These are phyloP conservation scores for Dicentrarchus labrax DNA, from an alignment of 2,113 vertebrate genomes.

Conservation along the genomic window DNA sequence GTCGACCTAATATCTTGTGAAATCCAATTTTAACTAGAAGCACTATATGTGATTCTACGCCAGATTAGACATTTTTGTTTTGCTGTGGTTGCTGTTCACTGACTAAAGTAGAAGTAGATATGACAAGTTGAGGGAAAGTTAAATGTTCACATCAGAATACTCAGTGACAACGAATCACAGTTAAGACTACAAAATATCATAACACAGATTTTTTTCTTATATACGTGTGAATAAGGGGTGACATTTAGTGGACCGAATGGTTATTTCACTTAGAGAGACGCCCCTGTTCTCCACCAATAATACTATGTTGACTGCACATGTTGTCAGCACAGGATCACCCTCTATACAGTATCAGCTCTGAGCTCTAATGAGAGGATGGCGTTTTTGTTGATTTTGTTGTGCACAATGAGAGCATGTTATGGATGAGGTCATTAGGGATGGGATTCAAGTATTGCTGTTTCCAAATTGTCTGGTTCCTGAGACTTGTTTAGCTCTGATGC, in stretches of 20 bases:
- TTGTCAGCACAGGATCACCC: neutral
- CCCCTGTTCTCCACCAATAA: constrained; percentile 4
- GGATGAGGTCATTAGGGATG: constrained; percentile 16
- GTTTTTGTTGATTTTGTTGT: neutral
- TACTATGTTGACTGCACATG: neutral
- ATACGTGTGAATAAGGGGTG: constrained; percentile 3
- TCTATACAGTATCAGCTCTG: neutral
- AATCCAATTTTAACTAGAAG: constrained; percentile 38
- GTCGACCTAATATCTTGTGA: constrained; percentile 10
- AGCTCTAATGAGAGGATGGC: constrained; percentile 14
- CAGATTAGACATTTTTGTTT: constrained; percentile 33
- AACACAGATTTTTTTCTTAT: neutral
- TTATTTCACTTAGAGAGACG: constrained; percentile 8
- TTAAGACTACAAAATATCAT: neutral
- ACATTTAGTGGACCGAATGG: constrained; percentile 5
- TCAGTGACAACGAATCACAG: neutral
- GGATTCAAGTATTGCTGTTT: constrained; percentile 15
- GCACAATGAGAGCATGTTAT: constrained; percentile 1
- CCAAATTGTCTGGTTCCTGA: constrained; percentile 11
- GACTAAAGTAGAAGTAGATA: constrained; percentile 5
- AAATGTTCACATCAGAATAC: neutral
- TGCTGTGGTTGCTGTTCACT: constrained; percentile 24
- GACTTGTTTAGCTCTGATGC: neutral
- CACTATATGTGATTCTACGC: neutral
- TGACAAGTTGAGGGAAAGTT: neutral